Percentiles rank a stretch among this genome's conserved stretches.
These are phyloP conservation scores for Iphiclides podalirius DNA, from an alignment of 2,888 invertebrate genomes.

Conservation along the genomic window DNA sequence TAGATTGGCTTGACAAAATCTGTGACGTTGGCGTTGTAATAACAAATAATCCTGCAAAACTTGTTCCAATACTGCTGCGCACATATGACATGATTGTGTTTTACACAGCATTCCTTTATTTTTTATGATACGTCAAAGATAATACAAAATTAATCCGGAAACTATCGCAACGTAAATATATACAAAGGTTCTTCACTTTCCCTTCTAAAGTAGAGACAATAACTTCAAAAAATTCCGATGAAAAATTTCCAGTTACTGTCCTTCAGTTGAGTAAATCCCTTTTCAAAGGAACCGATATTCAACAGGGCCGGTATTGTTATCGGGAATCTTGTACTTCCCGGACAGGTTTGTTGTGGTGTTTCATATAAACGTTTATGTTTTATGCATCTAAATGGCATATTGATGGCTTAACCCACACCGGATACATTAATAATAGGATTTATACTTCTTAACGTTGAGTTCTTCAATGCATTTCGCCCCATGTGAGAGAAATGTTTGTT, in stretches of 20 bases:
- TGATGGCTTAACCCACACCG: background rate
- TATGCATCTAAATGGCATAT: conserved; percentile 2
- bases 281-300: conserved; percentile 17
- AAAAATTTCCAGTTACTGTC: background rate
- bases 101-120: too few relatives aligned
- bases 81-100: too few relatives aligned
- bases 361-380: conserved; percentile 1
- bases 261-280: conserved; percentile 10
- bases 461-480: background rate
- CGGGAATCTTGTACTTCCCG: conserved; percentile 2
- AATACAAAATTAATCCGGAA: too few relatives aligned
- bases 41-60: too few relatives aligned
- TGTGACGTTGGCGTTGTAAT: too few relatives aligned
- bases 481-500: background rate
- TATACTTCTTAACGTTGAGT: background rate
- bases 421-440: conserved; percentile 5
- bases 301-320: conserved; percentile 3
- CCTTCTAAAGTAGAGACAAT: background rate
- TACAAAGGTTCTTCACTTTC: too few relatives aligned
- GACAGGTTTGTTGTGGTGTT: conserved; percentile 8
- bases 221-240: background rate
- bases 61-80: too few relatives aligned
- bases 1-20: too few relatives aligned
- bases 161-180: too few relatives aligned
- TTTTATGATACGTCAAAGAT: too few relatives aligned